Conservation (phyloP, 2,113 vertebrate genomes). For the Amblyornis subalaris region DNA sequence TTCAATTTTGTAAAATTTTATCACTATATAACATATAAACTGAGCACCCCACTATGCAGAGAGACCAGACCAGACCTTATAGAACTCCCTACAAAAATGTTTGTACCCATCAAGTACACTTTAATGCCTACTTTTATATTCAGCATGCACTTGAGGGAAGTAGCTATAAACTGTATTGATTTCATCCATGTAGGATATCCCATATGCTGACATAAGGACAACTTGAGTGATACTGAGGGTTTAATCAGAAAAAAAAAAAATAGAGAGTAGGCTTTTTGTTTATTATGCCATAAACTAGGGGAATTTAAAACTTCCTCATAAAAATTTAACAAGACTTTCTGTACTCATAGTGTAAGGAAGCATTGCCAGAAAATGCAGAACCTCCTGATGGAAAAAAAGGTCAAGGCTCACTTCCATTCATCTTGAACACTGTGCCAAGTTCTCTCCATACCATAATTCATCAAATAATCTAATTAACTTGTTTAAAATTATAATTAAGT, state of each 20-base stretch:
- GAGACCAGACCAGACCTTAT: not conserved
- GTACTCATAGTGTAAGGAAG: not conserved
- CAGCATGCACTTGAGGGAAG: not conserved
- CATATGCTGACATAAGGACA: not conserved
- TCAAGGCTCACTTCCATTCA: not conserved
- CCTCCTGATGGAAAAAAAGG: slow-evolving; percentile 4
- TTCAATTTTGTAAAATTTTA: not conserved
- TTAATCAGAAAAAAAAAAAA: not conserved
- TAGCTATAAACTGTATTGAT: not conserved
- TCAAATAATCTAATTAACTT: slow-evolving; percentile 59
- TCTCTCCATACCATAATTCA: slow-evolving; percentile 12
- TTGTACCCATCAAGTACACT: not conserved
- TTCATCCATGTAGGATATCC: not conserved
- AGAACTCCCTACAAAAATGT: not conserved
- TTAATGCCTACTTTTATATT: not conserved
- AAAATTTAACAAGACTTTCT: not conserved
- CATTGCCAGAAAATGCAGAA: not conserved
- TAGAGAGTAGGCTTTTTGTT: not conserved
- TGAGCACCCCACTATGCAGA: not conserved
- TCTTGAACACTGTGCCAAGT: not conserved
- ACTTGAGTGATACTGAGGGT: not conserved
- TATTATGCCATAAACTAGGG: not conserved
- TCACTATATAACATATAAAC: not conserved
- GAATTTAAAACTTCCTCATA: not conserved
- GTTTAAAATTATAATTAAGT: slow-evolving; percentile 37